Conservation (phyloP, 1,140 invertebrate species). For the Ptiloglossa arizonensis region DNA sequence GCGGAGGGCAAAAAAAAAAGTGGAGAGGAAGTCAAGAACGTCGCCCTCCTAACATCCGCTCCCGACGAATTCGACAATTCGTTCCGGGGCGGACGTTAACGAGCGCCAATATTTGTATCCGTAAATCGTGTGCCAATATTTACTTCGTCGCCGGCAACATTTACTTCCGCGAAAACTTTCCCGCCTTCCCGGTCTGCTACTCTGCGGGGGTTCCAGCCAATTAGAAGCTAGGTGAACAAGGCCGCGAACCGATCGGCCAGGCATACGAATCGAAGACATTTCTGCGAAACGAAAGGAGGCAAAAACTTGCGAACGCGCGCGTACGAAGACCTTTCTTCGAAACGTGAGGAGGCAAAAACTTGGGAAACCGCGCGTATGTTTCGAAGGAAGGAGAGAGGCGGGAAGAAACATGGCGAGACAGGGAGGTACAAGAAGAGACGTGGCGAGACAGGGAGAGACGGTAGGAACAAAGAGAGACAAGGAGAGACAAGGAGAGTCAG, state of each 20-base stretch:
- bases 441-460: too few species aligned
- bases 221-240: constrained; percentile 12
- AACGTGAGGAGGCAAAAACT: background rate
- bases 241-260: background rate
- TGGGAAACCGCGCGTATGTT: constrained; percentile 22
- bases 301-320: constrained; percentile 24
- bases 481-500: too few species aligned
- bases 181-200: background rate
- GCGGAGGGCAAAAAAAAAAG: constrained; percentile 8
- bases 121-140: constrained; percentile 65
- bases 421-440: too few species aligned
- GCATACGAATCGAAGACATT: too few species aligned
- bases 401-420: too few species aligned
- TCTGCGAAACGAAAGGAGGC: background rate
- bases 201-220: constrained; percentile 35
- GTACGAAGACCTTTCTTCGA: too few species aligned
- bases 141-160: constrained; percentile 52
- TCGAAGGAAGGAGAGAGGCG: background rate
- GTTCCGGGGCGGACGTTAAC: constrained; percentile 53
- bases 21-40: background rate
- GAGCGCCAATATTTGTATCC: constrained; percentile 68
- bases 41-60: constrained; percentile 22
- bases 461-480: too few species aligned
- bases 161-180: constrained; percentile 51
- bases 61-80: constrained; percentile 50